Evolutionary conservation across 2,797 vertebrate genomes (phyloP).

Genomic region (Macroramphosus scolopax): DNA sequence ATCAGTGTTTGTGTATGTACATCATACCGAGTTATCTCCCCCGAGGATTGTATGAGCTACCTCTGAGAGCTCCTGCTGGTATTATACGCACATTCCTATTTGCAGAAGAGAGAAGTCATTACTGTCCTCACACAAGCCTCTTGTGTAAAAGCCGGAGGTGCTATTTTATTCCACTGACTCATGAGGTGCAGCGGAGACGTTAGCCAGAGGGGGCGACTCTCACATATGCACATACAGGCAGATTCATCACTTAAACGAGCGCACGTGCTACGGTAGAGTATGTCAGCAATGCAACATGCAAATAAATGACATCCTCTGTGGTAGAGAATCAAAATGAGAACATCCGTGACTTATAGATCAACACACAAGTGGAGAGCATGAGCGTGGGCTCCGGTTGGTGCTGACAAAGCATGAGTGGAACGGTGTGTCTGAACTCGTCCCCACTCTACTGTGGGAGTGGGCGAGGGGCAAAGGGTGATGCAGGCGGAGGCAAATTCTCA

Average conservation of each 20-base stretch:
- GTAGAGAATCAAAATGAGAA: background rate
- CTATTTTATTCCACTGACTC: constrained; percentile 49
- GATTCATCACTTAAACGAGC: constrained; percentile 30
- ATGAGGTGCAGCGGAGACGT: constrained; percentile 20
- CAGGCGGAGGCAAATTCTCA: constrained; percentile 48
- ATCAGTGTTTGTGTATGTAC: constrained; percentile 12
- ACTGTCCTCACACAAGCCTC: constrained; percentile 29
- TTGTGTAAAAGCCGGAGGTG: constrained; percentile 51
- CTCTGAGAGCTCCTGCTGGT: constrained; percentile 17
- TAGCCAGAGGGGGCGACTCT: constrained; percentile 4
- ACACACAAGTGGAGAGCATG: constrained; percentile 27
- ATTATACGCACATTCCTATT: constrained; percentile 30
- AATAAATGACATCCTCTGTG: constrained; percentile 17
- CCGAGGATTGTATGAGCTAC: constrained; percentile 6
- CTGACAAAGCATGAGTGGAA: constrained; percentile 43
- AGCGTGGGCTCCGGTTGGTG: constrained; percentile 51
- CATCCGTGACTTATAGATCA: constrained; percentile 8
- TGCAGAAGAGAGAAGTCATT: constrained; percentile 39
- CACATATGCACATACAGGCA: constrained; percentile 6
- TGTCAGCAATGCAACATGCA: constrained; percentile 19
- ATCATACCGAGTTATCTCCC: constrained; percentile 7
- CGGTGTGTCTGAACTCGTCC: constrained; percentile 47
- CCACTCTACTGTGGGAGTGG: constrained; percentile 51
- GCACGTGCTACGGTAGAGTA: background rate
- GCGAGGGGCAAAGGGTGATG: constrained; percentile 49